phyloP scores from a whole-genome alignment of 2,113 vertebrate genomes.

The Hippocampus mohnikei region DNA sequence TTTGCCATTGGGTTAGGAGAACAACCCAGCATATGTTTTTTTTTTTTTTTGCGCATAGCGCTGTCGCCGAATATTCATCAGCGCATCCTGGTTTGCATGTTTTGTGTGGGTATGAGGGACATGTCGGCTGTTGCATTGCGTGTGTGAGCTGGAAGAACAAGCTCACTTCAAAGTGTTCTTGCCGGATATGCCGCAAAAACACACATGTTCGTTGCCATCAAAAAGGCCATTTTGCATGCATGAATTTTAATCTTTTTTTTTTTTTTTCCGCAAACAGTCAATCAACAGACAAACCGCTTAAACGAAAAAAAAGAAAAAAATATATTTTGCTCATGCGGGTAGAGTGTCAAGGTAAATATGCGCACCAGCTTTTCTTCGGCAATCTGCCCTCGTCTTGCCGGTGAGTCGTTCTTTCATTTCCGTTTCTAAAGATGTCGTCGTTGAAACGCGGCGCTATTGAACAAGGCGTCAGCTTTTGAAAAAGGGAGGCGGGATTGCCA shows the following conservation, averaged over 20 bases:
- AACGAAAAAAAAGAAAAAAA: constrained; percentile 34
- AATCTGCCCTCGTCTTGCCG: constrained; percentile 39
- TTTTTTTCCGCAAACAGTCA: constrained; percentile 11
- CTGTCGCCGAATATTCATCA: background rate
- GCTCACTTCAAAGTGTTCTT: constrained; percentile 5
- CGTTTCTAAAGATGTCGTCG: constrained; percentile 59
- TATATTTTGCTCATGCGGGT: constrained; percentile 51
- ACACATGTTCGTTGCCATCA: background rate
- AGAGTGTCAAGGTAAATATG: constrained; percentile 59
- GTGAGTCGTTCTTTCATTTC: constrained; percentile 61
- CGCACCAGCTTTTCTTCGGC: constrained; percentile 51
- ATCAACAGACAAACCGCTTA: constrained; percentile 25
- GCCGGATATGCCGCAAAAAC: background rate
- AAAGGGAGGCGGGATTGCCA: constrained; percentile 31
- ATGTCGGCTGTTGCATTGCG: background rate
- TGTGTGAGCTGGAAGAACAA: background rate
- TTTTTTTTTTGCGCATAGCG: too few relatives aligned
- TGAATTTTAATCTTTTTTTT: constrained; percentile 15
- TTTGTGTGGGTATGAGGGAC: too few relatives aligned
- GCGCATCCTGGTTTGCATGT: background rate
- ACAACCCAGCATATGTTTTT: too few relatives aligned
- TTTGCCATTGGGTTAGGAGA: too few relatives aligned
- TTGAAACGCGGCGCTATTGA: constrained; percentile 37
- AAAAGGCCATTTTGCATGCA: constrained; percentile 9
- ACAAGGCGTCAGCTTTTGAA: constrained; percentile 39